Evolutionary conservation across 1,140 invertebrate genomes (phyloP).

Genomic region (Heliconius nattereri): DNA sequence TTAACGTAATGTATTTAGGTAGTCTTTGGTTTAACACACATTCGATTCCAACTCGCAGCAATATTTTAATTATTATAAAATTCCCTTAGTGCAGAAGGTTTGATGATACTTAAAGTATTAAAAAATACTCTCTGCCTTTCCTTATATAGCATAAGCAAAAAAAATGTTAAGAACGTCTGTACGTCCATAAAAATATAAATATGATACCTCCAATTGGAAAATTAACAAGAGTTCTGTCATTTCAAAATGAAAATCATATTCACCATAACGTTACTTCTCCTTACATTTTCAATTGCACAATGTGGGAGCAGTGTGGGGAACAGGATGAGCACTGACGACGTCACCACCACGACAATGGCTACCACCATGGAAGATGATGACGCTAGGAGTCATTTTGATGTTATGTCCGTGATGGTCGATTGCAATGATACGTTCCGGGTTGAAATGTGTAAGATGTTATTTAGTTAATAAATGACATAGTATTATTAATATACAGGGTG

Average conservation of each 20-base stretch:
- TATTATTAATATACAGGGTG: too few species aligned
- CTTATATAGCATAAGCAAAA: not conserved
- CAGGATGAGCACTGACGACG: conserved; percentile 15
- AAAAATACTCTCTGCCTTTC: too few species aligned
- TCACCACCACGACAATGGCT: not conserved
- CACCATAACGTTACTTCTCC: conserved; percentile 31
- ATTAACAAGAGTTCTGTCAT: not conserved
- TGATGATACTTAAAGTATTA: too few species aligned
- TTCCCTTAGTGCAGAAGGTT: too few species aligned
- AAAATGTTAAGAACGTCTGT: not conserved
- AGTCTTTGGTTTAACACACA: too few species aligned
- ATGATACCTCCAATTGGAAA: not conserved
- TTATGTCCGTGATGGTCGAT: conserved; percentile 52
- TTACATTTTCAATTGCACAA: conserved; percentile 38
- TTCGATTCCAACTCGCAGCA: too few species aligned
- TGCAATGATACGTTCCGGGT: conserved; percentile 69
- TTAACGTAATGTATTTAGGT: too few species aligned
- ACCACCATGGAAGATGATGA: conserved; percentile 34
- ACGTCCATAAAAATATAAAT: not conserved
- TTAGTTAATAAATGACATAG: not conserved
- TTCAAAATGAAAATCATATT: conserved; percentile 43
- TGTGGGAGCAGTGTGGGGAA: conserved; percentile 37
- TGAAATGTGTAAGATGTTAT: conserved; percentile 58
- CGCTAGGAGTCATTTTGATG: conserved; percentile 42
- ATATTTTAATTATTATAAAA: too few species aligned